A percentile compares a stretch with the other conserved stretches of the same genome.
phyloP scores from a whole-genome alignment of 2,888 invertebrate species.

The Lasioglossum villosulum region DNA sequence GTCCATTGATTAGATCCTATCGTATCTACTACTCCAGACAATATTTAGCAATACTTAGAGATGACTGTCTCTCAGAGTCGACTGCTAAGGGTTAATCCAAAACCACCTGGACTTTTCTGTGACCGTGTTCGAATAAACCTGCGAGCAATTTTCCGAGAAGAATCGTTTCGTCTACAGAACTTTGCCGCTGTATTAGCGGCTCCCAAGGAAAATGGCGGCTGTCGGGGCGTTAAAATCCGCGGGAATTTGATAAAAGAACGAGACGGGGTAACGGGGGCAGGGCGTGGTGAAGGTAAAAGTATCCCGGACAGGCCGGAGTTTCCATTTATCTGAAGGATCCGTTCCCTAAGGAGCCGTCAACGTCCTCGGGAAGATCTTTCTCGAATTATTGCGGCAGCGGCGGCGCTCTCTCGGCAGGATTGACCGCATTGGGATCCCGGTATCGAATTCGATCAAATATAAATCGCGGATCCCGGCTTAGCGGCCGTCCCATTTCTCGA shows the following conservation, averaged over 20 bases:
- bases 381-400: conserved; percentile 62
- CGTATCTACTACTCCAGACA: no score
- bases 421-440: conserved; percentile 62
- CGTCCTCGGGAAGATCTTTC: conserved; percentile 70
- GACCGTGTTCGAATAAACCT: no score
- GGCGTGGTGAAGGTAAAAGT: conserved; percentile 23
- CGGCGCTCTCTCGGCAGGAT: conserved; percentile 57
- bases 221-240: conserved; percentile 4
- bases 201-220: neutral
- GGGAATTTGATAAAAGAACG: conserved; percentile 21
- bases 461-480: conserved; percentile 71
- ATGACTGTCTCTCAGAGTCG: no score
- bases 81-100: no score
- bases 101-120: no score
- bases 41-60: no score
- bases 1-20: no score
- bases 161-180: neutral
- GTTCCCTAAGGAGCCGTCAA: conserved; percentile 72
- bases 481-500: conserved; percentile 66
- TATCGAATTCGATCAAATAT: conserved; percentile 71
- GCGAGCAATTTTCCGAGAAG: no score
- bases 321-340: conserved; percentile 70
- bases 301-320: conserved; percentile 47
- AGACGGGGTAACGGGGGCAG: neutral
- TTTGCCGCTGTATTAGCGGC: neutral